phyloP scores from a whole-genome alignment of 1,140 invertebrate species.

The Zaprionus lachaisei region DNA sequence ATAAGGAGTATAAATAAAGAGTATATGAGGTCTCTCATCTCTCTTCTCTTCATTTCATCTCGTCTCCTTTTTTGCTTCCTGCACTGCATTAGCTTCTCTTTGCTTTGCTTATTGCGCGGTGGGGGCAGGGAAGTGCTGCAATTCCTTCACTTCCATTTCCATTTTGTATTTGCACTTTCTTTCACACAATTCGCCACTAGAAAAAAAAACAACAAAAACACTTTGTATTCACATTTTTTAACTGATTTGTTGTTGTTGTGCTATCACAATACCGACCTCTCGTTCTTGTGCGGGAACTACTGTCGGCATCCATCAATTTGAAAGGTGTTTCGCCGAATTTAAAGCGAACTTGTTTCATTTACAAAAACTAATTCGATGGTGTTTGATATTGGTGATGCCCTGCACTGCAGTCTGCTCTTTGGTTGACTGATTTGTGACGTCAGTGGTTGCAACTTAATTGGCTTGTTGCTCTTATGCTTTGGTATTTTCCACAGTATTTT shows the following conservation, averaged over 20 bases:
- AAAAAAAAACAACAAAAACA: constrained; percentile 76
- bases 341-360: constrained; percentile 20
- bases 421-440: not conserved
- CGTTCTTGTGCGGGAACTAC: constrained; percentile 39
- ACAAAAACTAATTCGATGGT: constrained; percentile 6
- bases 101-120: not conserved
- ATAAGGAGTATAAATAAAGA: constrained; percentile 15
- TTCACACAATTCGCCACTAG: constrained; percentile 61
- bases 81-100: not conserved
- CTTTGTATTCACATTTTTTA: constrained; percentile 47
- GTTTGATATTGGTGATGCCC: not conserved
- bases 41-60: no score
- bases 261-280: constrained; percentile 57
- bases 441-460: not conserved
- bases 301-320: constrained; percentile 62
- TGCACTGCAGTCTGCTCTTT: constrained; percentile 2
- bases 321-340: not conserved
- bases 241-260: not conserved
- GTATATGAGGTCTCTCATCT: not conserved
- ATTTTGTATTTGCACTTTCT: constrained; percentile 33
- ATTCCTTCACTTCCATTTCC: constrained; percentile 11
- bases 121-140: not conserved
- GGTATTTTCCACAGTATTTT: constrained; percentile 4
- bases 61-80: not conserved
- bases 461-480: constrained; percentile 1